Conservation (phyloP, 2,113 vertebrate species). For the Vireo altiloquus region DNA sequence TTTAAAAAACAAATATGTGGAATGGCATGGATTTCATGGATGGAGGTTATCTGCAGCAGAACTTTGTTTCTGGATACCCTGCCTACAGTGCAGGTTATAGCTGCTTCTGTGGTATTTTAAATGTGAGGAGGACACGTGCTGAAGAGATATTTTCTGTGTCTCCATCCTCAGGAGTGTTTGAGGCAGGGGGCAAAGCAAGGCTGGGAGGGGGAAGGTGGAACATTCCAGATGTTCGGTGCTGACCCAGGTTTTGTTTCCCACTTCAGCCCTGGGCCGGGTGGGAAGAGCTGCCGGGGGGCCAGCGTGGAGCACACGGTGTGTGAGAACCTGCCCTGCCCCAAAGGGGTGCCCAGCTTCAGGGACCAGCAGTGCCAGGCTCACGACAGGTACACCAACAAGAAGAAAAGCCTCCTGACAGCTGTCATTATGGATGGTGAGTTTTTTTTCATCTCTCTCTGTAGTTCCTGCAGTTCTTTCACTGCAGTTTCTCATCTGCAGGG, state of each 20-base stretch:
- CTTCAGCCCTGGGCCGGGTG: slow-evolving; percentile 87
- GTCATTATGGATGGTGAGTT: slow-evolving; percentile 81
- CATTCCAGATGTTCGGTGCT: not conserved
- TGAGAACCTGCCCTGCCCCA: slow-evolving; percentile 86
- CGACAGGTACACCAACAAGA: slow-evolving; percentile 81
- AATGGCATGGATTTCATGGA: not conserved
- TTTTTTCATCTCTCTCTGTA: not conserved
- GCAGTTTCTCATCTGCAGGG: not conserved
- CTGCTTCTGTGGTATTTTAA: not conserved
- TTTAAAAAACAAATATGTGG: not conserved
- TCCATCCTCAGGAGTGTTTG: not conserved
- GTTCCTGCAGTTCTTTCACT: not conserved
- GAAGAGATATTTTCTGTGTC: not conserved
- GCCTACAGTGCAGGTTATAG: not conserved
- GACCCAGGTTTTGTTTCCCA: not conserved
- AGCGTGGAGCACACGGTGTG: slow-evolving; percentile 93
- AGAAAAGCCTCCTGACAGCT: slow-evolving; percentile 84
- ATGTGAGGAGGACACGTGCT: not conserved
- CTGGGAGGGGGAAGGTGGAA: not conserved
- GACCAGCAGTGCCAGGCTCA: slow-evolving; percentile 95
- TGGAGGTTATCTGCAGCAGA: not conserved
- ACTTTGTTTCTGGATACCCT: not conserved
- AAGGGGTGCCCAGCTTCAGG: slow-evolving; percentile 87
- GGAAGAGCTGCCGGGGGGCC: slow-evolving; percentile 81
- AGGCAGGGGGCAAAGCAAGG: not conserved